A percentile compares a stretch with the other conserved stretches of the same genome.
phyloP scores from a whole-genome alignment of 2,797 vertebrate species.

The Hippoglossus hippoglossus region DNA sequence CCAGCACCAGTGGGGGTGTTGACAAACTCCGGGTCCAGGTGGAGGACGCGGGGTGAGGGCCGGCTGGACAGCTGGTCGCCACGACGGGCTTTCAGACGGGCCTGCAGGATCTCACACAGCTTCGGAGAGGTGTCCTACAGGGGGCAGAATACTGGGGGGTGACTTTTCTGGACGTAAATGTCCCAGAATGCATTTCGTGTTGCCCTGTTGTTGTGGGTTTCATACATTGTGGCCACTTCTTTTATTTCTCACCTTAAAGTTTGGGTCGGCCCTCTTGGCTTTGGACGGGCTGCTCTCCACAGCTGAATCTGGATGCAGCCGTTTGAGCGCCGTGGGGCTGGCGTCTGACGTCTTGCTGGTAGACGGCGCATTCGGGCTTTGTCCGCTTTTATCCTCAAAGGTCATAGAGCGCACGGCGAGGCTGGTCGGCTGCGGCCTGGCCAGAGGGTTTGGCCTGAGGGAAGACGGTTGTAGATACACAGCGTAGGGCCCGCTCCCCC shows the following conservation, averaged over 20 bases:
- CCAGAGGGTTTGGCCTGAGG: conserved; percentile 74
- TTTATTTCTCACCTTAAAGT: conserved; percentile 68
- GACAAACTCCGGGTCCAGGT: conserved; percentile 79
- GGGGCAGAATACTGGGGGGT: neutral
- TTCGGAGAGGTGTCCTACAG: conserved; percentile 79
- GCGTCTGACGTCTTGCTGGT: conserved; percentile 18
- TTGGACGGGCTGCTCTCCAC: conserved; percentile 77
- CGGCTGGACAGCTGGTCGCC: conserved; percentile 57
- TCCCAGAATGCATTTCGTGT: too few species aligned
- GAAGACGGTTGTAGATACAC: conserved; percentile 89
- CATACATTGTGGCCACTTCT: neutral
- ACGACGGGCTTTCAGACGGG: conserved; percentile 73
- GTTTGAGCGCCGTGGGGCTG: conserved; percentile 81
- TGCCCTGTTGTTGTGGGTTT: too few species aligned
- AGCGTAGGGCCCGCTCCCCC: conserved; percentile 82
- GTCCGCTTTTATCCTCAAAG: conserved; percentile 76
- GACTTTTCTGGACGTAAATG: too few species aligned
- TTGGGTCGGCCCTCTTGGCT: conserved; percentile 58
- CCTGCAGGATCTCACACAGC: conserved; percentile 78
- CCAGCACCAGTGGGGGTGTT: conserved; percentile 66
- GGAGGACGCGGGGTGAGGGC: conserved; percentile 77
- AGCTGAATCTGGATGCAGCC: conserved; percentile 58
- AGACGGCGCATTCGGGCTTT: conserved; percentile 40
- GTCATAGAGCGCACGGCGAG: conserved; percentile 87
- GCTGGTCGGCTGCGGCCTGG: conserved; percentile 84